A percentile compares a stretch with the other conserved stretches of the same genome.
phyloP scores from a whole-genome alignment of 2,888 invertebrate genomes.

The Platerodrilus igneus region DNA sequence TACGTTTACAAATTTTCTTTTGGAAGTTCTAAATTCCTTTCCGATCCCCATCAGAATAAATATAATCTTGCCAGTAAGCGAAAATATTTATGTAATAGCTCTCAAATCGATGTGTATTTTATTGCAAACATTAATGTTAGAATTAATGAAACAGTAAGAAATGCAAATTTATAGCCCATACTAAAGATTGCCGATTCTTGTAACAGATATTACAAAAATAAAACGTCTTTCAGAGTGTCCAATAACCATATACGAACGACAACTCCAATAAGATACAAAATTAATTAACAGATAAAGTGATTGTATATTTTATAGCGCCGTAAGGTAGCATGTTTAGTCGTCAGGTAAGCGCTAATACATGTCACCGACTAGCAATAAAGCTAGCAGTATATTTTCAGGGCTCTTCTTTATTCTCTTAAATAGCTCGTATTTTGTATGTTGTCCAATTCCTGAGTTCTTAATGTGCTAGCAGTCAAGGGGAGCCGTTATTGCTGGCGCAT shows the following conservation, averaged over 20 bases:
- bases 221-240: no score
- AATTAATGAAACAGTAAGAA: no score
- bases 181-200: no score
- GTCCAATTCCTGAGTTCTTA: slow-evolving; percentile 47
- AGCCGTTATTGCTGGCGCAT: slow-evolving; percentile 43
- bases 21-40: no score
- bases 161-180: no score
- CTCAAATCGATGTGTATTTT: no score
- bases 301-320: slow-evolving; percentile 43
- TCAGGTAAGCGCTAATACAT: slow-evolving; percentile 46
- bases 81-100: no score
- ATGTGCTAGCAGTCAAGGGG: slow-evolving; percentile 44
- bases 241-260: slow-evolving; percentile 9
- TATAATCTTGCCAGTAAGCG: no score
- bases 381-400: slow-evolving; percentile 44
- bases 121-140: no score
- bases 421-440: slow-evolving; percentile 47
- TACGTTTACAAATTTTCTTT: no score
- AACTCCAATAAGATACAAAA: slow-evolving; percentile 42
- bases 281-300: slow-evolving; percentile 47
- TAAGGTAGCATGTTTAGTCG: slow-evolving; percentile 42
- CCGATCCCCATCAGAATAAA: no score
- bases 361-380: slow-evolving; percentile 45
- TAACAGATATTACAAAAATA: no score
- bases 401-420: slow-evolving; percentile 48